Conservation (phyloP, 2,888 invertebrate genomes). For the Labia minor region DNA sequence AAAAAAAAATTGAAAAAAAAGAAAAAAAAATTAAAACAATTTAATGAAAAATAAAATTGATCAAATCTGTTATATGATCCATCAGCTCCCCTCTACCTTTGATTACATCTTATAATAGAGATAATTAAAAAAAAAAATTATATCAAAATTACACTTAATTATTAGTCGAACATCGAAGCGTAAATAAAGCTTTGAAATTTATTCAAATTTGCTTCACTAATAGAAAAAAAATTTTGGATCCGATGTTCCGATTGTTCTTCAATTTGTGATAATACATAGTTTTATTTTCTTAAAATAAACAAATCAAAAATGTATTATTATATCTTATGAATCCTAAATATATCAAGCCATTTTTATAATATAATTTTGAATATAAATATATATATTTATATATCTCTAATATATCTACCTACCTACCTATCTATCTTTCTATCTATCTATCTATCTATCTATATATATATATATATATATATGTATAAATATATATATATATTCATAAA, state of each 20-base stretch:
- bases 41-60: too few relatives aligned
- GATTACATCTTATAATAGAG: background rate
- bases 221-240: background rate
- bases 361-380: background rate
- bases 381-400: background rate
- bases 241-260: background rate
- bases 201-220: background rate
- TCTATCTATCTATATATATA: too few relatives aligned
- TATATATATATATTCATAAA: background rate
- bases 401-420: too few relatives aligned
- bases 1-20: too few relatives aligned
- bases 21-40: too few relatives aligned
- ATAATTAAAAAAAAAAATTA: background rate
- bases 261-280: conserved; percentile 1
- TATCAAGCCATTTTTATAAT: background rate
- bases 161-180: background rate
- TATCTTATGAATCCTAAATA: background rate
- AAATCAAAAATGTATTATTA: background rate
- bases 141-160: background rate
- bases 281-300: background rate
- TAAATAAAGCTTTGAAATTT: background rate
- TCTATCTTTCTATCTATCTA: too few relatives aligned
- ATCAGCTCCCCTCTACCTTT: conserved; percentile 7
- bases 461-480: background rate
- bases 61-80: background rate